A percentile compares a stretch with the other conserved stretches of the same genome.
These are phyloP conservation scores for Triplophysa bombifrons DNA, from an alignment of 2,797 vertebrate genomes.

Conservation along the genomic window DNA sequence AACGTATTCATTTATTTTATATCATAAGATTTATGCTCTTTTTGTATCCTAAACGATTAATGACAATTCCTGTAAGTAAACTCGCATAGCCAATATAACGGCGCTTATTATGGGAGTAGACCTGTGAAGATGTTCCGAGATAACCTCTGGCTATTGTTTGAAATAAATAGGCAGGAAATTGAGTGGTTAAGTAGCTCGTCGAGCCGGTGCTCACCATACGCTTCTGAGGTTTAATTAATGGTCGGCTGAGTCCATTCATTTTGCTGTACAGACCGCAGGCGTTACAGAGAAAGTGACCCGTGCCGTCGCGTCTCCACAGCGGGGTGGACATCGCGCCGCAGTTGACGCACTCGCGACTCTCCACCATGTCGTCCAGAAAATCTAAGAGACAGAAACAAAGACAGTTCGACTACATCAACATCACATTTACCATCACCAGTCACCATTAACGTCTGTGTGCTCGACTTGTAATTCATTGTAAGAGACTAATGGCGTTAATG, in stretches of 20 bases:
- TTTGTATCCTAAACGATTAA: constrained; percentile 8
- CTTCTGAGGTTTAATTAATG: constrained; percentile 97
- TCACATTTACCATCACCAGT: constrained; percentile 21
- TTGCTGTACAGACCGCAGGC: constrained; percentile 99
- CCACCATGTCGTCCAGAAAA: constrained; percentile 91
- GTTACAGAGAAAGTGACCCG: constrained; percentile 98
- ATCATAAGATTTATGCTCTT: background rate
- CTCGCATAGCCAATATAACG: constrained; percentile 38
- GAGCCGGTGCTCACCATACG: constrained; percentile 86
- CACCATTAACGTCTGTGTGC: constrained; percentile 7
- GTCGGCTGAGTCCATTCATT: constrained; percentile 97
- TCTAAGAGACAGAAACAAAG: constrained; percentile 72
- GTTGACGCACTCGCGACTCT: constrained; percentile 96
- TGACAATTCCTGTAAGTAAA: constrained; percentile 12
- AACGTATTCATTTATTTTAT: background rate
- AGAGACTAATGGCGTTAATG: constrained; percentile 32
- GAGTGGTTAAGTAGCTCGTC: constrained; percentile 59
- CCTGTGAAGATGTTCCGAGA: constrained; percentile 44
- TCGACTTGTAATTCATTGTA: background rate
- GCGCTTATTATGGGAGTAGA: constrained; percentile 40
- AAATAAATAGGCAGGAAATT: constrained; percentile 66
- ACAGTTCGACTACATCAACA: background rate
- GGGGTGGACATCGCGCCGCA: constrained; percentile 98
- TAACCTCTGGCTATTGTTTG: constrained; percentile 60
- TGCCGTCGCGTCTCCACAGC: constrained; percentile 96